Percentiles rank a stretch among this genome's conserved stretches.
phyloP scores from a whole-genome alignment of 2,113 vertebrate species.

The Scalopus aquaticus region DNA sequence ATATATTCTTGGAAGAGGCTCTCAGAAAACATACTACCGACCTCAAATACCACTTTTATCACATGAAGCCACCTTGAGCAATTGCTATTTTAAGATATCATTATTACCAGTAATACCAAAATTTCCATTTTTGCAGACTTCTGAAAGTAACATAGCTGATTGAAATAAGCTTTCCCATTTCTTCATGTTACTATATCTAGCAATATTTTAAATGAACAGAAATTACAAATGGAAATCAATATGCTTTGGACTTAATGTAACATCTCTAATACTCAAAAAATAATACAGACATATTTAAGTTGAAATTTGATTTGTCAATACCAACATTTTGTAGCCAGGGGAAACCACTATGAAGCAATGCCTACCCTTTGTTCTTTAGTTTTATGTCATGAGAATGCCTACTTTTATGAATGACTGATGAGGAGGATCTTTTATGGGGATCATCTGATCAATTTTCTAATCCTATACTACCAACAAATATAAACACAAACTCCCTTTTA shows the following conservation, averaged over 20 bases:
- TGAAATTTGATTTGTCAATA: constrained; percentile 31
- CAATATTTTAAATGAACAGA: not conserved
- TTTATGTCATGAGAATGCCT: not conserved
- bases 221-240: constrained; percentile 56
- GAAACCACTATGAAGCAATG: not conserved
- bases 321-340: not conserved
- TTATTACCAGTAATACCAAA: not conserved
- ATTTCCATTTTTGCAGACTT: constrained; percentile 21
- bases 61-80: constrained; percentile 17
- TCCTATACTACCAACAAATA: constrained; percentile 4
- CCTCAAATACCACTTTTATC: constrained; percentile 37
- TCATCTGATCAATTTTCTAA: constrained; percentile 9
- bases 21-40: not conserved
- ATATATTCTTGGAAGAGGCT: not conserved
- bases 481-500: not conserved
- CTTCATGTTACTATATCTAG: not conserved
- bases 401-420: not conserved
- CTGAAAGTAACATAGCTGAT: not conserved
- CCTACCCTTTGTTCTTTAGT: not conserved
- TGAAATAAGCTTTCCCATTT: not conserved
- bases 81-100: constrained; percentile 1
- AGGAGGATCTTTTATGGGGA: not conserved
- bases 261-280: constrained; percentile 5
- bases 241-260: constrained; percentile 32
- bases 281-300: not conserved